Percentiles rank a stretch among this genome's conserved stretches.
Evolutionary conservation across 2,888 invertebrate genomes (phyloP).

Genomic region (Harpagoxenus sublaevis): DNA sequence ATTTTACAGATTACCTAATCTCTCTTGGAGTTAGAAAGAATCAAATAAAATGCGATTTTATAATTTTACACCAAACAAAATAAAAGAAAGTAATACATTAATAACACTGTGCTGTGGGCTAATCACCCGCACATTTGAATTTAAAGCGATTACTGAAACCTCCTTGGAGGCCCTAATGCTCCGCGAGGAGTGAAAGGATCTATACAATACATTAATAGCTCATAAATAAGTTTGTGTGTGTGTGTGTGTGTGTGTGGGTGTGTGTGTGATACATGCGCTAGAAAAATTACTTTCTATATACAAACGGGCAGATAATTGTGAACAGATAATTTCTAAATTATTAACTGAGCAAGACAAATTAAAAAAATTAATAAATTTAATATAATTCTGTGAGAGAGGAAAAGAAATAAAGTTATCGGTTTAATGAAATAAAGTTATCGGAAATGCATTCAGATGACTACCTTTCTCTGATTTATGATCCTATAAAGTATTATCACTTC

Average conservation of each 20-base stretch:
- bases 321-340: not conserved
- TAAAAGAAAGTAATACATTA: not conserved
- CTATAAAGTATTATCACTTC: slow-evolving; percentile 16
- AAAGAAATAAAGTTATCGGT: not conserved
- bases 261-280: not conserved
- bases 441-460: not conserved
- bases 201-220: not conserved
- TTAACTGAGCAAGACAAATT: not conserved
- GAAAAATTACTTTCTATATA: not conserved
- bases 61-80: not conserved
- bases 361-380: not conserved
- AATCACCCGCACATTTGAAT: too few species aligned
- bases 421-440: not conserved
- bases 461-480: not conserved
- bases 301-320: not conserved
- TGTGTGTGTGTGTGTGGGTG: too few species aligned
- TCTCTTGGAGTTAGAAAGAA: not conserved
- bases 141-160: too few species aligned
- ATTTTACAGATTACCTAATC: not conserved
- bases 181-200: too few species aligned
- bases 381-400: not conserved
- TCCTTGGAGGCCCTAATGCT: too few species aligned
- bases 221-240: not conserved
- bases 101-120: too few species aligned
- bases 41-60: not conserved